Evolutionary conservation across 1,140 invertebrate species (phyloP).

Genomic region (Diachasmimorpha longicaudata): DNA sequence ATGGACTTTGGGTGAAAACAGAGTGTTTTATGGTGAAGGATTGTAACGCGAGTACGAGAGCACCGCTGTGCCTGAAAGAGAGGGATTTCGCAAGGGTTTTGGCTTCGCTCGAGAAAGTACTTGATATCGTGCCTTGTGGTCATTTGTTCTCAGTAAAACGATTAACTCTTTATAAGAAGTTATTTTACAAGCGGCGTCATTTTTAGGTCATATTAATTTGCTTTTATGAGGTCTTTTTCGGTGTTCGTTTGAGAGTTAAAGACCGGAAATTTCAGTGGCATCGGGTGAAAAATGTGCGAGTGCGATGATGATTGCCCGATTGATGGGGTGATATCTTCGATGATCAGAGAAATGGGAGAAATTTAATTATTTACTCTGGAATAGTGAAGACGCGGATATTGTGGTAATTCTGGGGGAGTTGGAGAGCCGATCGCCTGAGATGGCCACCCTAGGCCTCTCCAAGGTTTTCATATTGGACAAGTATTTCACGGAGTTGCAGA

Average conservation of each 20-base stretch:
- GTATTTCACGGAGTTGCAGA: slow-evolving; percentile 94
- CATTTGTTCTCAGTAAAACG: slow-evolving; percentile 6
- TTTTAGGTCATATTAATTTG: neutral
- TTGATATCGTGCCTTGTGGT: slow-evolving; percentile 7
- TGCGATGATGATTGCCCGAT: slow-evolving; percentile 47
- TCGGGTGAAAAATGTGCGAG: slow-evolving; percentile 51
- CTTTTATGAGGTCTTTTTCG: neutral
- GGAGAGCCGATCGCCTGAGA: slow-evolving; percentile 55
- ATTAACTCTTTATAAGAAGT: neutral
- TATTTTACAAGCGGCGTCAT: neutral
- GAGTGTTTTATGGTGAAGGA: neutral
- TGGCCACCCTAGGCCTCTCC: slow-evolving; percentile 91
- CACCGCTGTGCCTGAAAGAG: neutral
- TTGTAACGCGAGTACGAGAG: neutral
- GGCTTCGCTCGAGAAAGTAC: slow-evolving; percentile 2
- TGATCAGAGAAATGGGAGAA: neutral
- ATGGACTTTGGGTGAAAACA: neutral
- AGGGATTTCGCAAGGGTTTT: slow-evolving; percentile 14
- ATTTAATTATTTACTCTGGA: neutral
- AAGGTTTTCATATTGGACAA: slow-evolving; percentile 98
- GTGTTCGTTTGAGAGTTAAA: neutral
- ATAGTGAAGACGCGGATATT: neutral
- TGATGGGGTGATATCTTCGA: neutral
- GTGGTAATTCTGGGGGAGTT: slow-evolving; percentile 40
- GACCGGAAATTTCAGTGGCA: neutral